A percentile compares a stretch with the other conserved stretches of the same genome.
phyloP scores from a whole-genome alignment of 2,113 vertebrate genomes.

The Zootoca vivipara region DNA sequence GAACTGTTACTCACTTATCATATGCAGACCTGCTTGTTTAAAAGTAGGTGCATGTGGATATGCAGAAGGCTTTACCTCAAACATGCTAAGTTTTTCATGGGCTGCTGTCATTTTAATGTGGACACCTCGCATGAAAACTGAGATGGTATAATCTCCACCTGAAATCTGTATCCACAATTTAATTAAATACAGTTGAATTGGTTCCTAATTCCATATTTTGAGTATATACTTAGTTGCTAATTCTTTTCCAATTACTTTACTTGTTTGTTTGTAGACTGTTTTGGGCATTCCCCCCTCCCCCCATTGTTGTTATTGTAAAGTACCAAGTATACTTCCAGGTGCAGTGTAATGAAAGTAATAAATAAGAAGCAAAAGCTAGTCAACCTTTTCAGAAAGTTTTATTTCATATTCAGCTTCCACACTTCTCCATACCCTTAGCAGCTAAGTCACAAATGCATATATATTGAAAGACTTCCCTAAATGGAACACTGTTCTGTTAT shows the following conservation, averaged over 20 bases:
- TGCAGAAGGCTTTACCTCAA: neutral
- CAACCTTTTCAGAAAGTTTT: neutral
- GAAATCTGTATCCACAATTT: too few species aligned
- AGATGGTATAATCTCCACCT: neutral
- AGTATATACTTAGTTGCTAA: neutral
- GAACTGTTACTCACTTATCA: neutral
- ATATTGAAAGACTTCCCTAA: neutral
- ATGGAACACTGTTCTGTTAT: neutral
- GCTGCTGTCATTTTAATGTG: neutral
- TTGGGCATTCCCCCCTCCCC: neutral
- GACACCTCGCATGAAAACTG: neutral
- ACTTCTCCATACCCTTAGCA: neutral
- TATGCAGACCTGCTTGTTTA: neutral
- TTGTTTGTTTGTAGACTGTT: neutral
- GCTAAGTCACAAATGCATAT: neutral
- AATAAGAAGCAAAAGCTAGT: neutral
- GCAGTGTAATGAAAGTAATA: neutral
- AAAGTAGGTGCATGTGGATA: neutral
- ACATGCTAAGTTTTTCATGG: neutral
- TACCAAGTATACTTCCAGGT: neutral
- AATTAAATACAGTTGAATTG: neutral
- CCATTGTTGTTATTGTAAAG: neutral
- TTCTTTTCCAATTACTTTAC: neutral
- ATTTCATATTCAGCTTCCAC: neutral
- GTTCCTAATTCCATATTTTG: neutral